phyloP scores from a whole-genome alignment of 2,888 invertebrate species.

The Deilephila elpenor region DNA sequence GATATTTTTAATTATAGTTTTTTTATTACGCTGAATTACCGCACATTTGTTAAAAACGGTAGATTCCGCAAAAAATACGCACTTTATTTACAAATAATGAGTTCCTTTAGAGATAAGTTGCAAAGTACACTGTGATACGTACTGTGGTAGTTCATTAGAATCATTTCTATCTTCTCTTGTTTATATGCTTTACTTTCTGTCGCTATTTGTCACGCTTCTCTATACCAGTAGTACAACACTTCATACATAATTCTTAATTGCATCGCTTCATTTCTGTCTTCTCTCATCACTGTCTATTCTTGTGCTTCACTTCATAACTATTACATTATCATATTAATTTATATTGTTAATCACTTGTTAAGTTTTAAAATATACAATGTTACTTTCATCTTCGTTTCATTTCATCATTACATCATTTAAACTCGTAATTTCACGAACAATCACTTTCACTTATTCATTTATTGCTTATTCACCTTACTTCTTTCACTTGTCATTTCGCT shows the following conservation, averaged over 20 bases:
- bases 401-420: constrained; percentile 41
- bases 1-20: constrained; percentile 55
- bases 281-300: constrained; percentile 1
- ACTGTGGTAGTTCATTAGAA: constrained; percentile 62
- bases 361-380: constrained; percentile 45
- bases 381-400: constrained; percentile 55
- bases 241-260: constrained; percentile 14
- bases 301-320: constrained; percentile 46
- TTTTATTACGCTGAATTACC: constrained; percentile 69
- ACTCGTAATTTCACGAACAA: constrained; percentile 23
- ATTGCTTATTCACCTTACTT: constrained; percentile 4
- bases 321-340: constrained; percentile 29
- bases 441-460: constrained; percentile 29
- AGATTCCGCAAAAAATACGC: constrained; percentile 63
- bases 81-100: constrained; percentile 57
- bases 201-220: constrained; percentile 31
- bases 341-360: constrained; percentile 30
- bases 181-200: constrained; percentile 32
- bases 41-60: constrained; percentile 83
- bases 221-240: constrained; percentile 9
- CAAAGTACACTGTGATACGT: constrained; percentile 81
- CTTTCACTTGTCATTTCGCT: constrained; percentile 10
- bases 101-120: constrained; percentile 66
- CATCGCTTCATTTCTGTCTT: constrained; percentile 30
- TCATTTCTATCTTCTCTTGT: constrained; percentile 35